Evolutionary conservation across 2,797 vertebrate species (phyloP), one percentile per base, ranked within the genome.

Genomic region (Heteromormyrus szaboi): DNA sequence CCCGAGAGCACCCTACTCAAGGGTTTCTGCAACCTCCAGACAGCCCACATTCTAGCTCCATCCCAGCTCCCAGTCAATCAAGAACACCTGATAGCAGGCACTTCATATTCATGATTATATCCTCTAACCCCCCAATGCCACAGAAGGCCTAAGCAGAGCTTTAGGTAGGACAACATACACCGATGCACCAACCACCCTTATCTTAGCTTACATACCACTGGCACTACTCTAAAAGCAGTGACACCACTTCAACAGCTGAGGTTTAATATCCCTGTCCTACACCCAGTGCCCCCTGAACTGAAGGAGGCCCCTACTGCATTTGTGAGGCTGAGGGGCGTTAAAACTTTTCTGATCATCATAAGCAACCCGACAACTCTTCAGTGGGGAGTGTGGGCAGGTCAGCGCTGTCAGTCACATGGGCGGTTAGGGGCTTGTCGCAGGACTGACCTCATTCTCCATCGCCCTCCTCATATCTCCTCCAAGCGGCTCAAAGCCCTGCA

Each of bases 251-350:
- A 9, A 17, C 72, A 44, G 72, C 72, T 41, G 37, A n/a, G 17
- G 14, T 79, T 79, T 79, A 41, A 79, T n/a, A 19, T 51, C 90
- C 88, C 50, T 72, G 83, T 48, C 81, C 89, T 76, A 48, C 90
- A 87, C 72, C 83, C 11, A 19, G 3, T 17, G 48, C 83, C 88
- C 88, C 86, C 8, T 29, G 88, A 86, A 85, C 50, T 89, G 50
- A 88, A 88, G 79, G 76, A 88, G 88, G 12, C 25, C 76, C 65
- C 90, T 79, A 91, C 83, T 87, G 88, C 86, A 90, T 89, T 87
- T 85, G 89, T 53, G 46, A 4, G n/a, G 51, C 53, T n/a, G 87
- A 9, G 48, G 12, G 5, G n/a, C 4, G 53, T 76, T 79, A 85
- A 88, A 72, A 89, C 54, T 41, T 53, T 87, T 88, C 44, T 84